phyloP scores from a whole-genome alignment of 2,797 vertebrate species.

The Esox masquinongy region DNA sequence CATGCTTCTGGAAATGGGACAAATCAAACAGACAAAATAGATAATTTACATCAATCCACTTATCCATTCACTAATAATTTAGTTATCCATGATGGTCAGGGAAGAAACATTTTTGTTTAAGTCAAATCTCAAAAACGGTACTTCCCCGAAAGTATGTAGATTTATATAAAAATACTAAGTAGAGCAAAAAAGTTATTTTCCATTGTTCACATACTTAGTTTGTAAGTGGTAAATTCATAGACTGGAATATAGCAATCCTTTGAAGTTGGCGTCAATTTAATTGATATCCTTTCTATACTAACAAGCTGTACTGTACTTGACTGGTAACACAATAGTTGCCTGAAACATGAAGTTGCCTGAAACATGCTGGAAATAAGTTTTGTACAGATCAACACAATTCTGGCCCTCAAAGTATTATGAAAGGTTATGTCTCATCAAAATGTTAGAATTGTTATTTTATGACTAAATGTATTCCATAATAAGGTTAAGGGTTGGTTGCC shows the following conservation, averaged over 20 bases:
- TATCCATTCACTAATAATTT: slow-evolving; percentile 41
- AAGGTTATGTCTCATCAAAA: neutral
- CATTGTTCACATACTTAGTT: neutral
- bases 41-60: slow-evolving; percentile 51
- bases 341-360: neutral
- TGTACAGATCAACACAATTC: no score
- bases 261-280: neutral
- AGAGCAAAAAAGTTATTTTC: neutral
- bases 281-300: neutral
- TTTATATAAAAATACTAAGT: neutral
- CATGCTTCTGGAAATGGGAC: slow-evolving; percentile 17
- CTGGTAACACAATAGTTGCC: neutral
- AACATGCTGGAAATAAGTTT: neutral
- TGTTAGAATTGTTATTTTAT: neutral
- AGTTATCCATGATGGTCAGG: neutral
- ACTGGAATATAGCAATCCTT: neutral
- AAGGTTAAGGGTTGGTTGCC: slow-evolving; percentile 23
- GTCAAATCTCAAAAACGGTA: no score
- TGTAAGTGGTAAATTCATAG: slow-evolving; percentile 13
- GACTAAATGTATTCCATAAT: neutral
- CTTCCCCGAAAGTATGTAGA: neutral
- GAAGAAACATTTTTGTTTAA: neutral
- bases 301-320: neutral
- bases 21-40: slow-evolving; percentile 24
- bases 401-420: neutral